These are phyloP conservation scores for Cryptotis parvus DNA, from an alignment of 2,113 vertebrate species.

Conservation along the genomic window DNA sequence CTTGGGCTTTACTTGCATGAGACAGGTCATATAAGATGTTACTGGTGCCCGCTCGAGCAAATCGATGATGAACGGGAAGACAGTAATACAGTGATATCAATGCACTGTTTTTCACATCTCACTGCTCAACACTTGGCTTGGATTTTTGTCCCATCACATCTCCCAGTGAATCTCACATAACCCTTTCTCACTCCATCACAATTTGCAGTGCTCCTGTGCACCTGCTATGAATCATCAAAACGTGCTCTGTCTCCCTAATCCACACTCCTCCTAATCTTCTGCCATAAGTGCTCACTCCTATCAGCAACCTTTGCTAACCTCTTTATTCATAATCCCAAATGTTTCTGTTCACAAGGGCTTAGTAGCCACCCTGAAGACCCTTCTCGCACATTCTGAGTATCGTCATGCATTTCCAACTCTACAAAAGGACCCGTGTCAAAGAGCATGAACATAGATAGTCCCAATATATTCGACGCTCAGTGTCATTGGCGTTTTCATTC, in stretches of 20 bases:
- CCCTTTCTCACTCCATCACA: too few relatives aligned
- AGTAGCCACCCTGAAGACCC: neutral
- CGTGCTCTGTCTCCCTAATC: neutral
- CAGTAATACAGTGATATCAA: too few relatives aligned
- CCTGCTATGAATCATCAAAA: neutral
- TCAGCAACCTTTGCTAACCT: neutral
- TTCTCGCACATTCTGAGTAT: neutral
- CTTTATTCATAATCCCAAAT: neutral
- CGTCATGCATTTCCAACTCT: too few relatives aligned
- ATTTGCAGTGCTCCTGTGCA: neutral
- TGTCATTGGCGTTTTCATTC: neutral
- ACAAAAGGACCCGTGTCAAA: neutral
- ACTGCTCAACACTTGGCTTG: neutral
- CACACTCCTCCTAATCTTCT: neutral
- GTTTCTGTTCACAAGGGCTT: neutral
- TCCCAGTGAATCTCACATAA: fast-evolving
- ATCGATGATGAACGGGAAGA: too few relatives aligned
- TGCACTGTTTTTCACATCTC: neutral
- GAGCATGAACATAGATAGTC: too few relatives aligned
- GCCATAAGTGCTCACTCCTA: neutral
- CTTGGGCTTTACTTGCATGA: too few relatives aligned
- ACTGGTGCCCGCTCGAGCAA: too few relatives aligned
- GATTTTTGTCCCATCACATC: neutral
- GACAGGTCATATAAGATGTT: too few relatives aligned
- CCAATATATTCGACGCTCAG: neutral